Percentiles rank a stretch among this genome's conserved stretches.
These are phyloP conservation scores for Poeciliopsis occidentalis DNA, from an alignment of 2,113 vertebrate species.

Conservation along the genomic window DNA sequence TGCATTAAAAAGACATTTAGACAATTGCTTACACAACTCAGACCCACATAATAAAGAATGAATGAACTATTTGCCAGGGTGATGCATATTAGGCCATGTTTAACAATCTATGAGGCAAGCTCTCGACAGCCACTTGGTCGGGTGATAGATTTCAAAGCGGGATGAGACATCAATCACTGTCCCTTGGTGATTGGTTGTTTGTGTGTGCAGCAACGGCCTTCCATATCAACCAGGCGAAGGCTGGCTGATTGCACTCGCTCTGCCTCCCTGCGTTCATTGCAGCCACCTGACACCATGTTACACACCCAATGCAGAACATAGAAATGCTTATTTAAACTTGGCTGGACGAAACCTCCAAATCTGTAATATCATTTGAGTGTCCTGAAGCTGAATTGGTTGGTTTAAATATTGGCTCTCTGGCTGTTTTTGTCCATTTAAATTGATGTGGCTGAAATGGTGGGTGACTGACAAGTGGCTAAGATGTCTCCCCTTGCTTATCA, in stretches of 20 bases:
- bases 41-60: slow-evolving; percentile 85
- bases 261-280: slow-evolving; percentile 83
- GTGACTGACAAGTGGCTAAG: slow-evolving; percentile 73
- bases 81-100: slow-evolving; percentile 87
- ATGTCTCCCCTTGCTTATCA: slow-evolving; percentile 72
- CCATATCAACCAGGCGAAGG: slow-evolving; percentile 89
- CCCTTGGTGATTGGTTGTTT: slow-evolving; percentile 90
- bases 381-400: slow-evolving; percentile 57
- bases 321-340: slow-evolving; percentile 82
- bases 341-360: slow-evolving; percentile 70
- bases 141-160: slow-evolving; percentile 90
- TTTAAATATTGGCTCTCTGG: slow-evolving; percentile 57
- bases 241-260: slow-evolving; percentile 87
- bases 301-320: slow-evolving; percentile 77
- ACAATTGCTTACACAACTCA: slow-evolving; percentile 79
- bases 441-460: slow-evolving; percentile 58
- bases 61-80: slow-evolving; percentile 89
- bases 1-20: slow-evolving; percentile 42
- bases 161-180: slow-evolving; percentile 88
- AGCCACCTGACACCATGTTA: slow-evolving; percentile 83
- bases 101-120: slow-evolving; percentile 84
- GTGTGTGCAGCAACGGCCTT: slow-evolving; percentile 87
- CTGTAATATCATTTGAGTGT: slow-evolving; percentile 70
- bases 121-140: slow-evolving; percentile 83
- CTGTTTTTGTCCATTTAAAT: slow-evolving; percentile 67